Conservation (phyloP, 2,797 vertebrate genomes). For the Chrysocyon brachyurus region DNA sequence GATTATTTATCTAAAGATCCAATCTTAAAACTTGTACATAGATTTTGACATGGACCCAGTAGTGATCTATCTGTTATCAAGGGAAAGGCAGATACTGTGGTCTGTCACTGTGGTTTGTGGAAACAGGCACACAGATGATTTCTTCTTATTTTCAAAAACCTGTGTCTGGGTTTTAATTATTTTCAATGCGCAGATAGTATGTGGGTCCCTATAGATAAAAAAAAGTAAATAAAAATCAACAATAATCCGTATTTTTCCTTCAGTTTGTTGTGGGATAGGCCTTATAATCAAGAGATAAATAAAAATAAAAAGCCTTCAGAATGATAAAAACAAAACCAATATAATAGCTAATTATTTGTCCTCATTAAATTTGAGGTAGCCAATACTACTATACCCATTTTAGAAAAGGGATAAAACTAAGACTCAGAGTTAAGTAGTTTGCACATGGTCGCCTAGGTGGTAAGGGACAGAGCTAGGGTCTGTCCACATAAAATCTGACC, state of each 20-base stretch:
- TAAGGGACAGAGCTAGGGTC: not conserved
- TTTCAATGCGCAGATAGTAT: not conserved
- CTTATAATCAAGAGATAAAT: not conserved
- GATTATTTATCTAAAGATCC: not conserved
- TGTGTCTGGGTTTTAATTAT: not conserved
- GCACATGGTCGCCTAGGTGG: not conserved
- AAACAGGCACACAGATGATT: not conserved
- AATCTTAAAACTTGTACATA: not conserved
- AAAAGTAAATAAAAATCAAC: not conserved
- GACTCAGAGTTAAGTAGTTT: not conserved
- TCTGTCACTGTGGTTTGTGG: not conserved
- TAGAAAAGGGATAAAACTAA: not conserved
- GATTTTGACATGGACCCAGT: not conserved
- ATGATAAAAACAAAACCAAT: not conserved
- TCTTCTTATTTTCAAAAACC: not conserved
- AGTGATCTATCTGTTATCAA: not conserved
- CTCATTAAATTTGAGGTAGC: not conserved
- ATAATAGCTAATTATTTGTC: not conserved
- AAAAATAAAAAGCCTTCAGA: not conserved
- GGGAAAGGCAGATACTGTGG: not conserved
- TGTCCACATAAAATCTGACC: not conserved
- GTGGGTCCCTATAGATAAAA: not conserved
- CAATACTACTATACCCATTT: not conserved
- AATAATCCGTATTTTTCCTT: not conserved
- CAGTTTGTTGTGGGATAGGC: not conserved